Base-by-base conservation (phyloP, 92 coral and sea anemone genomes). In the Phenganax subtilis region DNA sequence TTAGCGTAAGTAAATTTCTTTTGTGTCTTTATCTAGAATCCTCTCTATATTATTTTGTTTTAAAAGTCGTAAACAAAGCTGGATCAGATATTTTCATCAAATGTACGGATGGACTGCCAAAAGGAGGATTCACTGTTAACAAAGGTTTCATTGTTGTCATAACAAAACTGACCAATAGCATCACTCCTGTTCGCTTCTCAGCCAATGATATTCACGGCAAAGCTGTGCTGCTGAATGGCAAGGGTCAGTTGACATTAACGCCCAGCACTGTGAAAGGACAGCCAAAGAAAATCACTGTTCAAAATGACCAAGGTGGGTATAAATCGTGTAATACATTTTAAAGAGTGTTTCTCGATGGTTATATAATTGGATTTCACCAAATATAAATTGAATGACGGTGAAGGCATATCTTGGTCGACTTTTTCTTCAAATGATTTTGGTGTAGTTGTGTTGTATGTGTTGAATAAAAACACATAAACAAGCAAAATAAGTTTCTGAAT, bases 21-120 rank as follows among this genome's bases (percentile, higher is more conserved):
- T 65, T 71, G 47, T 37, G 47, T 37, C 47, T 37, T 37, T 5
- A 16, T 7, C 27, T 64, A 79, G 83, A 68, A 79, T 47, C 62
- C 12, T 63, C 83, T 0, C 73, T 52, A 6, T 88, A 82, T 70
- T 91, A 85, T 62, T 82, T 93, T 16, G 80, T 91, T 31, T 37
- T 93, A 85, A 93, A 87, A 82, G 79, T 93, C 71, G 10, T 91
- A 29, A 93, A 93, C 91, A 90, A 85, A 55, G 87, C 93, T 6
- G 94, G 92, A 53, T 86, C 89, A 77, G 81, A 86, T 52, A 57
- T 91, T 9, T 75, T 85, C 1, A 58, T 93, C 44, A 85, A 82
- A 57, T 84, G 97, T 1, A 88, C 88, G 70, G 98, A 93, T 71
- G 84, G 71, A 57, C 77, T 84, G 16, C 94, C 91, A 0, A 59